A percentile compares a stretch with the other conserved stretches of the same genome.
These are phyloP conservation scores for Xiphophorus maculatus DNA, from an alignment of 2,113 vertebrate species.

Conservation along the genomic window DNA sequence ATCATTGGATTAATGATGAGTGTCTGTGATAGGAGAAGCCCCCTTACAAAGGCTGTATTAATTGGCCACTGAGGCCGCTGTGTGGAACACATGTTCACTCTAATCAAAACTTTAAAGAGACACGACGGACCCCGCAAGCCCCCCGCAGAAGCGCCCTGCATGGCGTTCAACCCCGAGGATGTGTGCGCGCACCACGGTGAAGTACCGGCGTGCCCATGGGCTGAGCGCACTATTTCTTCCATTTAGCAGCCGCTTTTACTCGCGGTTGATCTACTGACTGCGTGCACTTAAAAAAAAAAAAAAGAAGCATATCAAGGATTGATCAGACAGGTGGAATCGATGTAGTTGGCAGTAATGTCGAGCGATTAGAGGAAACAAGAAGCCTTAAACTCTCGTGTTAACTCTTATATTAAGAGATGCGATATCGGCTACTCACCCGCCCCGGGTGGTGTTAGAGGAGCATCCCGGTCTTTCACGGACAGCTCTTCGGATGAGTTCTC, in stretches of 20 bases:
- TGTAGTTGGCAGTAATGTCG: neutral
- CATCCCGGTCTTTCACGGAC: slow-evolving; percentile 69
- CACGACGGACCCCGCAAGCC: slow-evolving; percentile 39
- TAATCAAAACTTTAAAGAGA: slow-evolving; percentile 69
- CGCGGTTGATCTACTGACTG: neutral
- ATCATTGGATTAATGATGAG: slow-evolving; percentile 63
- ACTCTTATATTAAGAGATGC: neutral
- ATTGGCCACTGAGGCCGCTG: slow-evolving; percentile 50
- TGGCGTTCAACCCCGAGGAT: slow-evolving; percentile 25
- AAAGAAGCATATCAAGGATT: slow-evolving; percentile 50
- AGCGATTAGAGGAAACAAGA: too few relatives aligned
- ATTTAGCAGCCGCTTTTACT: neutral
- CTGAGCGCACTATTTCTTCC: slow-evolving; percentile 39
- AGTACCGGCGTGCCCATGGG: slow-evolving; percentile 18
- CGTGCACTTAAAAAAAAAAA: slow-evolving; percentile 47
- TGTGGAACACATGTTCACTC: slow-evolving; percentile 60
- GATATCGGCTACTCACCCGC: slow-evolving; percentile 66
- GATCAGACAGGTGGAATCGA: slow-evolving; percentile 71
- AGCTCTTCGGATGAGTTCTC: slow-evolving; percentile 72
- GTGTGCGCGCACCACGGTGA: slow-evolving; percentile 21
- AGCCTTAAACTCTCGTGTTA: too few relatives aligned
- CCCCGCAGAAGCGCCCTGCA: slow-evolving; percentile 10
- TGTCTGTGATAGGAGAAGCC: slow-evolving; percentile 45
- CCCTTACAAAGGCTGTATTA: slow-evolving; percentile 54
- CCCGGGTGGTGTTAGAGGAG: slow-evolving; percentile 64